These are phyloP conservation scores for Formicarius rufipectus DNA, from an alignment of 2,113 vertebrate genomes.

Conservation along the genomic window DNA sequence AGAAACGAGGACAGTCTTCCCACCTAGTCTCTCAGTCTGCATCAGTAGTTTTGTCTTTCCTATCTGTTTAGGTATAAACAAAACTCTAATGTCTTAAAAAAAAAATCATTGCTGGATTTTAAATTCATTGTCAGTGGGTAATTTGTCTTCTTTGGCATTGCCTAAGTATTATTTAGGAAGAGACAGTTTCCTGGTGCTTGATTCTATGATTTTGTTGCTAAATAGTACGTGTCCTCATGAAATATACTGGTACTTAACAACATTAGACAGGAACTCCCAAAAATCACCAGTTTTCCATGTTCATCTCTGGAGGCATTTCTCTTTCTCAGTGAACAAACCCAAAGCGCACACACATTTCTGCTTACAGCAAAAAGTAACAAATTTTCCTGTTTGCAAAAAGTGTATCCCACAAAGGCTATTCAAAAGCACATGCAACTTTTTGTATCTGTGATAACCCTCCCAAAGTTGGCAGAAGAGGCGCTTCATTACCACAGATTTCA, in stretches of 20 bases:
- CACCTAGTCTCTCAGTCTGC: background rate
- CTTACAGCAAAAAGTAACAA: background rate
- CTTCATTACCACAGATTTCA: background rate
- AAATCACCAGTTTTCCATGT: background rate
- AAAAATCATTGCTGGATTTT: background rate
- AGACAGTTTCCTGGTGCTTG: background rate
- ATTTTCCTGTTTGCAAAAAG: background rate
- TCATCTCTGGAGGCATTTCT: background rate
- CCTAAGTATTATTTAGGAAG: background rate
- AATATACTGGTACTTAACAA: background rate
- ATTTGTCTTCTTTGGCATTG: background rate
- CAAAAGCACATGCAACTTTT: background rate
- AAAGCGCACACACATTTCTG: background rate
- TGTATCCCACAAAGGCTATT: rapidly evolving
- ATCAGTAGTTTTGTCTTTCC: background rate
- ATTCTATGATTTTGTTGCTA: background rate
- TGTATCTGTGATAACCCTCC: background rate
- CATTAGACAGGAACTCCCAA: background rate
- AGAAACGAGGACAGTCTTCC: background rate
- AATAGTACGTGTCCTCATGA: background rate
- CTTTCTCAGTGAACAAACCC: background rate
- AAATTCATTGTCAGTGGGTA: background rate
- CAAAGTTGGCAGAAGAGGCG: background rate
- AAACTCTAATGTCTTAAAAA: background rate
- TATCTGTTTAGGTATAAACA: background rate